phyloP scores from a whole-genome alignment of 1,140 invertebrate genomes.

The Vanessa atalanta region DNA sequence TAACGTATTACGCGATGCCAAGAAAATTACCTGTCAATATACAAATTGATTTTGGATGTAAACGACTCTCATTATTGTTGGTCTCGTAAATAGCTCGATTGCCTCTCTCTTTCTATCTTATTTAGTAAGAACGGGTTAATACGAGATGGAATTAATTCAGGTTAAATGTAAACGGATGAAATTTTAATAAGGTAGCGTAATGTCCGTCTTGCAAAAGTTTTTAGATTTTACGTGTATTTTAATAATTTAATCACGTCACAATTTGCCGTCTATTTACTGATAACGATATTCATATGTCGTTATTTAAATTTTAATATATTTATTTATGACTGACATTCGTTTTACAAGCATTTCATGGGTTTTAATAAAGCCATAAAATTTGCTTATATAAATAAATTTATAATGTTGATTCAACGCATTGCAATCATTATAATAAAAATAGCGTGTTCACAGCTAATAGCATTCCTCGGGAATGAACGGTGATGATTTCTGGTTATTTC shows the following conservation, averaged over 20 bases:
- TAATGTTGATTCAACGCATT: no score
- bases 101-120: slow-evolving; percentile 4
- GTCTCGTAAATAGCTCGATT: slow-evolving; percentile 8
- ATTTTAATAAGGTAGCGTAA: slow-evolving; percentile 9
- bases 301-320: background rate
- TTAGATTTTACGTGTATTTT: background rate
- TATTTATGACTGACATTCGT: no score
- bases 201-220: background rate
- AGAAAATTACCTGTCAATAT: slow-evolving; percentile 34
- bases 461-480: no score
- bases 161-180: slow-evolving; percentile 4
- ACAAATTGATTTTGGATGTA: slow-evolving; percentile 31
- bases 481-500: no score
- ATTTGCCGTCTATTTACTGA: background rate
- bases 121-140: background rate
- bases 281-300: background rate
- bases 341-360: no score
- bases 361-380: no score
- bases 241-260: background rate
- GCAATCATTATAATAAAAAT: no score
- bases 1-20: background rate
- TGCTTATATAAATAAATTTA: no score
- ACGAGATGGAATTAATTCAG: background rate
- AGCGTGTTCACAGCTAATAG: no score
- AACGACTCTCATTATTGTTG: slow-evolving; percentile 16